phyloP scores from a whole-genome alignment of 2,797 vertebrate genomes.

The Arvicola amphibius region DNA sequence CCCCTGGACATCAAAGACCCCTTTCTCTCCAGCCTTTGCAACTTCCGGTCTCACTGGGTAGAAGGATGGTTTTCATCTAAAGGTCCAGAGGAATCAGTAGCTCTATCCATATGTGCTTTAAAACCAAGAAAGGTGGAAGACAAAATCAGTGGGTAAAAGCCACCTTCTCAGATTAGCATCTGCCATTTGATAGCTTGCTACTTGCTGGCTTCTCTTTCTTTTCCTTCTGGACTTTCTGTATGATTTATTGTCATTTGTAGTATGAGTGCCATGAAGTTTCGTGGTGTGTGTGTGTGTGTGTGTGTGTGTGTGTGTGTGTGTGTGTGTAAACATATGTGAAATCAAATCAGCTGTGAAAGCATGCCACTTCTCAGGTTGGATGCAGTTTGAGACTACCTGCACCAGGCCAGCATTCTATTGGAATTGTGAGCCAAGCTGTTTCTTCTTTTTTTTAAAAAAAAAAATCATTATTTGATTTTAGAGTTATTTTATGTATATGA shows the following conservation, averaged over 20 bases:
- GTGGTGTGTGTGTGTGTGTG: background rate
- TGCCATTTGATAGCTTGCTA: background rate
- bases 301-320: background rate
- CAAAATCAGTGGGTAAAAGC: background rate
- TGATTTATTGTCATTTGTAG: background rate
- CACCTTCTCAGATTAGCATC: background rate
- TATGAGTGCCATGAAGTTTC: background rate
- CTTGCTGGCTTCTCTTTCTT: background rate
- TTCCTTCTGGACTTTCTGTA: background rate
- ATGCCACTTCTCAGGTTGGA: background rate
- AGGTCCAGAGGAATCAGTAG: background rate
- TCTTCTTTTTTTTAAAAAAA: background rate
- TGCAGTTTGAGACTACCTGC: background rate
- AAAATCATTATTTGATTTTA: background rate
- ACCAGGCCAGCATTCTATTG: background rate
- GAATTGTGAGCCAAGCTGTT: background rate
- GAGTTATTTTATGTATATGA: background rate
- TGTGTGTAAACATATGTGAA: background rate
- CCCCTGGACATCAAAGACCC: background rate
- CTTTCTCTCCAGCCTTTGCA: background rate
- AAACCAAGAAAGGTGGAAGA: background rate
- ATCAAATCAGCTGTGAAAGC: background rate
- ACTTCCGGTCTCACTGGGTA: slow-evolving; percentile 1
- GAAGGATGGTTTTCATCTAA: background rate
- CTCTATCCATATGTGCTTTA: background rate